A percentile compares a stretch with the other conserved stretches of the same genome.
These are phyloP conservation scores for Sprattus sprattus DNA, from an alignment of 2,113 vertebrate genomes.

Conservation along the genomic window DNA sequence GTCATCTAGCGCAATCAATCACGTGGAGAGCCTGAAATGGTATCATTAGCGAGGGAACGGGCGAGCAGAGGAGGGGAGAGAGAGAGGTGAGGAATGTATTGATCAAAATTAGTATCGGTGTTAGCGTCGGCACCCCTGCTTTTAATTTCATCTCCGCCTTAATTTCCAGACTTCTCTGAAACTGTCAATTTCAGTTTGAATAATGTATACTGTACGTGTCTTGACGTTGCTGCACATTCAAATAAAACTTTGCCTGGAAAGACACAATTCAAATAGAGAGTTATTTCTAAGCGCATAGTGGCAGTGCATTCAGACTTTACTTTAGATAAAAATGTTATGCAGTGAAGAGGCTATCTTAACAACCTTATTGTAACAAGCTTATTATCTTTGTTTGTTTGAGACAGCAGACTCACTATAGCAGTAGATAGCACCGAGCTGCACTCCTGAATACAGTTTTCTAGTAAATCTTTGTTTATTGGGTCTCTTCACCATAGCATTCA, in stretches of 20 bases:
- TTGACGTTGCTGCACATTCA: not conserved
- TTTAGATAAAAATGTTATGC: not conserved
- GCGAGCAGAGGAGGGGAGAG: constrained; percentile 17
- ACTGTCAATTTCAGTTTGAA: constrained; percentile 16
- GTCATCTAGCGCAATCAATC: constrained; percentile 44
- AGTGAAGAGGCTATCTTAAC: not conserved
- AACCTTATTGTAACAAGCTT: not conserved
- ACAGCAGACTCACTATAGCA: not conserved
- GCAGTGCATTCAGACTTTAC: not conserved
- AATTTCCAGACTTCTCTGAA: not conserved
- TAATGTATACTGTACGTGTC: constrained; percentile 1
- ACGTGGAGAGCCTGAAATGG: constrained; percentile 37
- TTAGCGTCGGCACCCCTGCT: constrained; percentile 14
- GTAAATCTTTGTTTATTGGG: not conserved
- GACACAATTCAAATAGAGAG: too few relatives aligned
- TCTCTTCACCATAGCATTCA: not conserved
- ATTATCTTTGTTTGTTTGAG: not conserved
- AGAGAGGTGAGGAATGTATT: constrained; percentile 32
- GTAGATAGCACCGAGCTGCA: not conserved
- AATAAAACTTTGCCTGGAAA: not conserved
- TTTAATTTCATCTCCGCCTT: not conserved
- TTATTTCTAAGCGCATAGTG: not conserved
- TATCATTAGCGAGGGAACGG: constrained; percentile 35
- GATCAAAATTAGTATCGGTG: constrained; percentile 31
- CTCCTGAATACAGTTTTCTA: not conserved